Evolutionary conservation across 2,797 vertebrate species (phyloP).

Genomic region (Clamator glandarius): DNA sequence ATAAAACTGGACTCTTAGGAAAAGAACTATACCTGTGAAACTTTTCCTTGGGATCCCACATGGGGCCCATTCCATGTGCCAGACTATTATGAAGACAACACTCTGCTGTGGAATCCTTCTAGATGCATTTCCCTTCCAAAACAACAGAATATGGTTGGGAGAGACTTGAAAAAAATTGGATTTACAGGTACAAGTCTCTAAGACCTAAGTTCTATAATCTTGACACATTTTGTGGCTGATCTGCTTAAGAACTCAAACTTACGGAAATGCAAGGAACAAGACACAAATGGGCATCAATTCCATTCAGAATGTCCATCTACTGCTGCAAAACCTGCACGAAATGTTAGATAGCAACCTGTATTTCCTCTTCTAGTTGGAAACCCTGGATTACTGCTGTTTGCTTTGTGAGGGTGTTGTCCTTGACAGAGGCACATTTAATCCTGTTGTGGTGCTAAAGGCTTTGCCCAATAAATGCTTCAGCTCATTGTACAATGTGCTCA

Average conservation of each 20-base stretch:
- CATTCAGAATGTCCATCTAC: slow-evolving; percentile 42
- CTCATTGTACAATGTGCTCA: not conserved
- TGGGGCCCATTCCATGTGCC: too few relatives aligned
- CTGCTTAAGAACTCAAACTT: slow-evolving; percentile 38
- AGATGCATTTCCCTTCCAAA: too few relatives aligned
- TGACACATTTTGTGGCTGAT: not conserved
- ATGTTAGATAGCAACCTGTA: slow-evolving; percentile 36
- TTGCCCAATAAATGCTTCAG: not conserved
- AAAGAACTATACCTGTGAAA: too few relatives aligned
- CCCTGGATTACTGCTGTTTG: slow-evolving; percentile 38
- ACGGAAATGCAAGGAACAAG: not conserved
- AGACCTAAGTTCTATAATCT: not conserved
- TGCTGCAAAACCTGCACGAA: slow-evolving; percentile 36
- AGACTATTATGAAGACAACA: too few relatives aligned
- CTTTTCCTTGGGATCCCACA: too few relatives aligned
- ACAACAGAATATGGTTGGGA: too few relatives aligned
- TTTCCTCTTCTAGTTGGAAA: slow-evolving; percentile 44
- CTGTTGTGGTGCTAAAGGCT: not conserved
- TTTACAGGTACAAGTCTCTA: too few relatives aligned
- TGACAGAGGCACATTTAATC: slow-evolving; percentile 17
- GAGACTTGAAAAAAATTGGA: too few relatives aligned
- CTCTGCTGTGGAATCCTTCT: too few relatives aligned
- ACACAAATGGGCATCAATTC: slow-evolving; percentile 14
- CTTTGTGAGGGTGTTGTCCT: slow-evolving; percentile 12
- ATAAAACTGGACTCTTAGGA: too few relatives aligned